Evolutionary conservation across 2,888 invertebrate species (phyloP), one percentile per base, ranked within the genome.

Genomic region (Campaea margaritaria): DNA sequence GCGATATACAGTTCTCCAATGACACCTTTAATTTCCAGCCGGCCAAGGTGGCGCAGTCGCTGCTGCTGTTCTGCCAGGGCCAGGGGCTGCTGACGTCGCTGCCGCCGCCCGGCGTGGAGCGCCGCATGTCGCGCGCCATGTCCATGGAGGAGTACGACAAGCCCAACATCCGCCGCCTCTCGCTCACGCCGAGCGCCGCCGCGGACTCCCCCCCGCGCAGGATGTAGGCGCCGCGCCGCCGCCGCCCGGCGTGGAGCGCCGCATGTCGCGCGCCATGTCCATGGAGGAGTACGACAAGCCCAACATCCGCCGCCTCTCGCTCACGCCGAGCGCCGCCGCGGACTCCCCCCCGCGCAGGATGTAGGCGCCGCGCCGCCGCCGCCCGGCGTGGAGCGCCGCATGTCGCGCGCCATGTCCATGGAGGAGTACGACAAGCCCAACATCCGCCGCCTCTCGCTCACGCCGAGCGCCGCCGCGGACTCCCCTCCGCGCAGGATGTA

Each of bases 41-140:
- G 10, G 96, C 96, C 28, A 97, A 97, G 84, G 95, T 97, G 60
- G 96, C 97, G 28, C 96, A 97, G 78, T 96, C 97, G 52, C 94
- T 98, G 78, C 93, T 97, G 66, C 94, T 97, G 57, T 97, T 98
- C 93, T 96, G 97, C 89, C 97, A 98, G 85, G 97, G 97, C 0
- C 96, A 97, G 82, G 97, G 97, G 1, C 89, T 95, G 66, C 93
- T 97, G 77, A 97, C 97, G 43, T 96, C 96, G 0, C 95, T 97
- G 42, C 95, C 96, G 0, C 95, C 97, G 86, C 96, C 96, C 0
- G 96, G 96, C 13, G 95, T 97, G 49, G 96, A 96, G 79, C 94
- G 96, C 51, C 94, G 94, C 75, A 93, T 95, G 86, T 94, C 94
- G 2, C 93, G 94, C 28, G 94, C 94, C 58, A 95, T 96, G 93